Conservation (phyloP, 2,113 vertebrate genomes). For the Porphyrio hochstetteri region DNA sequence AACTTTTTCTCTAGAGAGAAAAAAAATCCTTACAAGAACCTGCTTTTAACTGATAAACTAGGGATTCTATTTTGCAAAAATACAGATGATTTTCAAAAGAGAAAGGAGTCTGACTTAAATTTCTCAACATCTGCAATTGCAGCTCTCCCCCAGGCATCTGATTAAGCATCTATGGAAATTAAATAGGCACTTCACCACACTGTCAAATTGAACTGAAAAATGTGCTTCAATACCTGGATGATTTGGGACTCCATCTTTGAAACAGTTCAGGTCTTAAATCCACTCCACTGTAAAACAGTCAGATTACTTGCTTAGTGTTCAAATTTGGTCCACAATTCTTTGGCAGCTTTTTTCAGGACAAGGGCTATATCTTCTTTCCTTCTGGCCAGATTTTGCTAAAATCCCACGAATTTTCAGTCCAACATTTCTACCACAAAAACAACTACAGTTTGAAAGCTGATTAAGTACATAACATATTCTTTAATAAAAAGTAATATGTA, state of each 20-base stretch:
- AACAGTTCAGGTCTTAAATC: not conserved
- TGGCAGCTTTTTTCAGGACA: not conserved
- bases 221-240: not conserved
- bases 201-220: not conserved
- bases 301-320: not conserved
- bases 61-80: slow-evolving; percentile 19
- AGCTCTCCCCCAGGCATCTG: not conserved
- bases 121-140: slow-evolving; percentile 43
- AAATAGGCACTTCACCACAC: slow-evolving; percentile 3
- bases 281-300: not conserved
- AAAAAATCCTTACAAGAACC: not conserved
- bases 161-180: slow-evolving; percentile 33
- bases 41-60: not conserved
- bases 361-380: not conserved
- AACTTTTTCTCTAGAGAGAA: not conserved
- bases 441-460: not conserved
- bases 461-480: not conserved
- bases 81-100: slow-evolving; percentile 16
- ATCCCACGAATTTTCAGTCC: not conserved
- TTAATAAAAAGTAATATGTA: not conserved
- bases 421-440: not conserved
- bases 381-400: not conserved
- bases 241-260: not conserved
- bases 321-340: not conserved
- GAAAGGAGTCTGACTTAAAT: not conserved